Base-by-base conservation (phyloP, 1,140 invertebrate genomes). In the Hycleus cichorii region DNA sequence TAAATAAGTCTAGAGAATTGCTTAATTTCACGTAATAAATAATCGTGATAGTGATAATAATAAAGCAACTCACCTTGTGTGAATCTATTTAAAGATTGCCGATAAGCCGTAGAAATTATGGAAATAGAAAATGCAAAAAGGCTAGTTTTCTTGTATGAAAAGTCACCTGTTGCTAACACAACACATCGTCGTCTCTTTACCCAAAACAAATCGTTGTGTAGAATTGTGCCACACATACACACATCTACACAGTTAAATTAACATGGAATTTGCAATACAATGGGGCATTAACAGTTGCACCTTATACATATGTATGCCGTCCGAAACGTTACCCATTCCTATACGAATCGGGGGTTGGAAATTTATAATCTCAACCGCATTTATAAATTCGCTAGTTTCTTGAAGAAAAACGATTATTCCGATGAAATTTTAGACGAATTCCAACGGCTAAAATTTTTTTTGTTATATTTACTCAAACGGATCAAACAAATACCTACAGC, bases 231-330 rank as follows among this genome's bases (percentile, higher is more conserved):
- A 62, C 42, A 32, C 32, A 32, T 32, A 32, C 32, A 32, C 32
- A 32, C 7, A 32, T 7, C 4, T 7, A 32, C 32, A 40, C 57
- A 58, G 53, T 47, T 55, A 69, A 71, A 71, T 72, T 69, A 71
- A 71, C 70, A 71, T 71, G 65, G 64, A 72, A 72, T 72, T 71
- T 71, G 70, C 70, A 72, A 68, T 67, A 72, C 70, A 72, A 72
- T 72, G 55, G 70, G 69, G 65, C 64, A 68, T 70, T 69, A 68
- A 63, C 62, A 64, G 62, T 67, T 67, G 57, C 65, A 51, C 62
- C 67, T 71, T 66, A 71, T 72, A 69, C 67, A 70, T 70, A 72
- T 70, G 67, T 69, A 70, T 69, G 65, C 63, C 56, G 53, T 60
- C 58, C 60, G 61, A 63, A 63, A 63, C 61, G 57, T 57, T 53